Conservation (phyloP, 2,888 invertebrate species). For the Orthosia gracilis region DNA sequence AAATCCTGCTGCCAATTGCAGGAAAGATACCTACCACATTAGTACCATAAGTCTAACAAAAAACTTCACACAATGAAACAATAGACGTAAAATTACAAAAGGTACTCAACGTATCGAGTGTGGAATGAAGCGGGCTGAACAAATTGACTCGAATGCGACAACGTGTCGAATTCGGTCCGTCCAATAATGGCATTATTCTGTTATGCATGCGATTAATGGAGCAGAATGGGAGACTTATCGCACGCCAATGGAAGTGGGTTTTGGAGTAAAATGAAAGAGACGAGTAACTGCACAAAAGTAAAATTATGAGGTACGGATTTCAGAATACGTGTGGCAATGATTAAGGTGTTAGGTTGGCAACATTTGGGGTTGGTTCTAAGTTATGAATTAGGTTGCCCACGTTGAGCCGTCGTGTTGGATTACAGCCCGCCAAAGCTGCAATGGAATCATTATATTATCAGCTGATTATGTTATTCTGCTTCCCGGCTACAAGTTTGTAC, state of each 20-base stretch:
- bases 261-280: background rate
- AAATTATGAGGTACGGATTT: background rate
- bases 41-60: no score
- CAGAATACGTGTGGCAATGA: background rate
- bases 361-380: no score
- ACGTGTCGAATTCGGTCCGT: conserved; percentile 29
- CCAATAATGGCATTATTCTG: conserved; percentile 49
- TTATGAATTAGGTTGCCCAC: no score
- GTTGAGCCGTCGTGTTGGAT: no score
- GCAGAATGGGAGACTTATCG: conserved; percentile 2
- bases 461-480: no score
- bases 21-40: background rate
- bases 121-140: conserved; percentile 16
- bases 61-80: background rate
- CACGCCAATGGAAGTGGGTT: conserved; percentile 2
- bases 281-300: no score
- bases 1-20: no score
- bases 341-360: no score
- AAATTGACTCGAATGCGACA: conserved; percentile 10
- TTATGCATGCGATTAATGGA: conserved; percentile 27
- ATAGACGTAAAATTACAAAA: background rate
- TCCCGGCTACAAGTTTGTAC: no score
- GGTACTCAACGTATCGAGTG: background rate
- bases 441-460: no score
- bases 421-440: no score